These are phyloP conservation scores for Oscheius sp. DNA, from an alignment of 2,888 invertebrate species.

Conservation along the genomic window DNA sequence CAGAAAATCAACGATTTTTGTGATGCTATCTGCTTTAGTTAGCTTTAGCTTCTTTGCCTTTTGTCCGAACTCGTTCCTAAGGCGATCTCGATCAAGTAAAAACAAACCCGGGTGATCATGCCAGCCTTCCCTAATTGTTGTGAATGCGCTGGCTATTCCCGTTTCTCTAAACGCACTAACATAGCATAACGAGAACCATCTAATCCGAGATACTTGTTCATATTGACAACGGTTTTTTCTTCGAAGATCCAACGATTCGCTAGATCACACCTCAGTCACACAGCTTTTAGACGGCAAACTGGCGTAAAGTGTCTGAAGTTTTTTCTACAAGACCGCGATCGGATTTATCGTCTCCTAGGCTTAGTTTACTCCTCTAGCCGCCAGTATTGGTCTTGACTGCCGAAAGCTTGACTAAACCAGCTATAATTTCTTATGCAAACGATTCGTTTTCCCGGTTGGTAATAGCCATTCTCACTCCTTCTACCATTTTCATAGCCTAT, in stretches of 20 bases:
- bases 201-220: background rate
- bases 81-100: conserved; percentile 25
- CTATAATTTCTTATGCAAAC: background rate
- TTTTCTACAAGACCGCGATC: too few relatives aligned
- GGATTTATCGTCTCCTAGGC: too few relatives aligned
- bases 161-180: too few relatives aligned
- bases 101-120: conserved; percentile 15
- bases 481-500: background rate
- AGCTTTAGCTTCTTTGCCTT: conserved; percentile 22
- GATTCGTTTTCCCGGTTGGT: background rate
- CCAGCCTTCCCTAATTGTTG: conserved; percentile 13
- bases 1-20: too few relatives aligned
- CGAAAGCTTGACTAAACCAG: background rate
- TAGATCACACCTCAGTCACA: background rate
- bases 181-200: too few relatives aligned
- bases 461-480: background rate
- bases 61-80: conserved; percentile 28
- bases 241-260: background rate
- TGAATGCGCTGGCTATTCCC: background rate
- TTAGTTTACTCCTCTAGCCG: too few relatives aligned
- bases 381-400: background rate
- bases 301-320: too few relatives aligned
- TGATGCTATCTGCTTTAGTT: conserved; percentile 25
- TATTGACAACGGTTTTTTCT: too few relatives aligned
- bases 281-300: background rate